Evolutionary conservation across 2,888 invertebrate species (phyloP).

Genomic region (Belgica antarctica): DNA sequence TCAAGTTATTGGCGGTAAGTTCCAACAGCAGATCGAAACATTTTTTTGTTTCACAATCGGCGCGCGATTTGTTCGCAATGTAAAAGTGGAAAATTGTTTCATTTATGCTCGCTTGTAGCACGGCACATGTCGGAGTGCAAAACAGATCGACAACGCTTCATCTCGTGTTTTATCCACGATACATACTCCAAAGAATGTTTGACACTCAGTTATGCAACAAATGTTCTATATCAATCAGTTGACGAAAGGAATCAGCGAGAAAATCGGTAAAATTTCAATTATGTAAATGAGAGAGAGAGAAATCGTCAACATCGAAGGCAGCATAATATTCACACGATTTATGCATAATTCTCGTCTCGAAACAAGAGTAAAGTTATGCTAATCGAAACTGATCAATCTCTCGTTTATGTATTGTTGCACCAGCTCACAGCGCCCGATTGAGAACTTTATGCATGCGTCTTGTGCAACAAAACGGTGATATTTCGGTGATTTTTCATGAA

Average conservation of each 20-base stretch:
- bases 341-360: background rate
- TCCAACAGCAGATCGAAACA: background rate
- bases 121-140: background rate
- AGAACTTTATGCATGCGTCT: too few species aligned
- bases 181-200: background rate
- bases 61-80: background rate
- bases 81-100: background rate
- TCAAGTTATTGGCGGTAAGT: slow-evolving; percentile 23
- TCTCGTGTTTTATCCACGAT: slow-evolving; percentile 4
- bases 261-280: slow-evolving; percentile 28
- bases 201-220: background rate
- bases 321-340: slow-evolving; percentile 22
- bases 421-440: background rate
- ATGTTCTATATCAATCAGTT: background rate
- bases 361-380: background rate
- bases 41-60: background rate
- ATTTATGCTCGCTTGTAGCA: slow-evolving; percentile 2
- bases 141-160: slow-evolving; percentile 1
- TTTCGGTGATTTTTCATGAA: slow-evolving; percentile 1
- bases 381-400: slow-evolving; percentile 8
- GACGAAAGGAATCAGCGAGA: background rate
- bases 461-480: background rate
- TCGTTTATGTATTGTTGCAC: background rate
- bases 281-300: background rate
- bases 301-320: background rate